Conservation (phyloP, 2,888 invertebrate genomes). For the Conops quadrifasciatus region DNA sequence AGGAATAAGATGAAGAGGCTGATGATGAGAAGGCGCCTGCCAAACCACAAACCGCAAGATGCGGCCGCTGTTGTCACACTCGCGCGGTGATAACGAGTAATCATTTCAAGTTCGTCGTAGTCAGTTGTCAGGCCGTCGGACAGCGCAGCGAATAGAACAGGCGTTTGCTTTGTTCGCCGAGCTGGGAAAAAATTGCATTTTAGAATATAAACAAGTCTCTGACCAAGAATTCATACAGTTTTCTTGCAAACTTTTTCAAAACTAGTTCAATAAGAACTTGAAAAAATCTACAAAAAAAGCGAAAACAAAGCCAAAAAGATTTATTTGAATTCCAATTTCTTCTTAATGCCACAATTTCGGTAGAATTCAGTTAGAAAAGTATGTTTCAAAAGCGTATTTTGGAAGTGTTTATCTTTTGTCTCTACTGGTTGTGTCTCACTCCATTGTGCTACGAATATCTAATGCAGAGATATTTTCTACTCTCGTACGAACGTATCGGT, state of each 20-base stretch:
- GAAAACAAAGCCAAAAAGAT: background rate
- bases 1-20: no score
- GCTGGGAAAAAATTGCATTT: slow-evolving; percentile 3
- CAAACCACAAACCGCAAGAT: background rate
- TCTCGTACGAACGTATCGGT: slow-evolving; percentile 3
- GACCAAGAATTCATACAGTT: slow-evolving; percentile 3
- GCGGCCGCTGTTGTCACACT: background rate
- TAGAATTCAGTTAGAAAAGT: slow-evolving; percentile 11
- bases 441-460: slow-evolving; percentile 48
- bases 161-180: background rate
- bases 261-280: background rate
- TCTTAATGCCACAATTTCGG: background rate
- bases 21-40: no score
- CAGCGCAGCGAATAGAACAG: background rate
- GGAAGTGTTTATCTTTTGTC: slow-evolving; percentile 49
- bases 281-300: background rate
- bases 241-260: background rate
- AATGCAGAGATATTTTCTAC: slow-evolving; percentile 2
- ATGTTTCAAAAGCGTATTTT: slow-evolving; percentile 55
- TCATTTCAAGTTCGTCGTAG: slow-evolving; percentile 18
- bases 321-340: background rate
- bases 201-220: background rate
- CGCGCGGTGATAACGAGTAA: background rate
- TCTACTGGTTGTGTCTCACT: slow-evolving; percentile 51
- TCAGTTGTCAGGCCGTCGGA: background rate